Percentiles rank a stretch among this genome's conserved stretches.
phyloP scores from a whole-genome alignment of 2,797 vertebrate species.

The Decapterus maruadsi region DNA sequence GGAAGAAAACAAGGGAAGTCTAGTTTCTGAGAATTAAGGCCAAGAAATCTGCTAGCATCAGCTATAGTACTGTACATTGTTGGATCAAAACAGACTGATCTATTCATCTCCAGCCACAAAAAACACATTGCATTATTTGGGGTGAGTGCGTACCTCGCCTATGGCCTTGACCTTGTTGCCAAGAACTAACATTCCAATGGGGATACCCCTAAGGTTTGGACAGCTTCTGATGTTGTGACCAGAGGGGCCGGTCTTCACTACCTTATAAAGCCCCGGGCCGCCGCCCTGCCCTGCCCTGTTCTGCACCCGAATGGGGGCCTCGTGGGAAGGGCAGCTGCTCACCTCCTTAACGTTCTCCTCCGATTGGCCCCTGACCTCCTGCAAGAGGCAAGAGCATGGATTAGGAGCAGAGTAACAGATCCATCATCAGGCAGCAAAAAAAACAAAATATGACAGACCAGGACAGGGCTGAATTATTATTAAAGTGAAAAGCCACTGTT shows the following conservation, averaged over 20 bases:
- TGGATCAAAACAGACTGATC: conserved; percentile 80
- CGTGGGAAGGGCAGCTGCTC: conserved; percentile 93
- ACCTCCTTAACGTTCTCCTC: conserved; percentile 97
- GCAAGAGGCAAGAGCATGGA: conserved; percentile 85
- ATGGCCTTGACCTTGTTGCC: conserved; percentile 99
- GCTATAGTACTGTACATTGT: conserved; percentile 56
- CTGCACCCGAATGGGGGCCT: conserved; percentile 93
- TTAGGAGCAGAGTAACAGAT: conserved; percentile 67
- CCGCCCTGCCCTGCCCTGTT: conserved; percentile 93
- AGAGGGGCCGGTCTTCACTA: conserved; percentile 99
- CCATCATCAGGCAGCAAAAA: conserved; percentile 20
- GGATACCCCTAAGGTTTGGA: conserved; percentile 99
- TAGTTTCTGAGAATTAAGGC: conserved; percentile 61
- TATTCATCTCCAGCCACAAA: conserved; percentile 89
- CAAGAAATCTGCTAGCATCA: conserved; percentile 63
- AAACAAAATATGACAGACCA: conserved; percentile 14
- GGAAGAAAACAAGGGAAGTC: conserved; percentile 35
- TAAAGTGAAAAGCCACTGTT: background rate
- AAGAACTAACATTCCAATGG: conserved; percentile 99
- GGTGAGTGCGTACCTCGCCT: conserved; percentile 95
- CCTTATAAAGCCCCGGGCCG: conserved; percentile 99
- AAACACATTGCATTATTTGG: conserved; percentile 82
- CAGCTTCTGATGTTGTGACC: conserved; percentile 99
- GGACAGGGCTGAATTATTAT: background rate
- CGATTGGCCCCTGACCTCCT: conserved; percentile 95